A percentile compares a stretch with the other conserved stretches of the same genome.
Conservation (phyloP, 2,797 vertebrate species). For the Leuciscus waleckii region DNA sequence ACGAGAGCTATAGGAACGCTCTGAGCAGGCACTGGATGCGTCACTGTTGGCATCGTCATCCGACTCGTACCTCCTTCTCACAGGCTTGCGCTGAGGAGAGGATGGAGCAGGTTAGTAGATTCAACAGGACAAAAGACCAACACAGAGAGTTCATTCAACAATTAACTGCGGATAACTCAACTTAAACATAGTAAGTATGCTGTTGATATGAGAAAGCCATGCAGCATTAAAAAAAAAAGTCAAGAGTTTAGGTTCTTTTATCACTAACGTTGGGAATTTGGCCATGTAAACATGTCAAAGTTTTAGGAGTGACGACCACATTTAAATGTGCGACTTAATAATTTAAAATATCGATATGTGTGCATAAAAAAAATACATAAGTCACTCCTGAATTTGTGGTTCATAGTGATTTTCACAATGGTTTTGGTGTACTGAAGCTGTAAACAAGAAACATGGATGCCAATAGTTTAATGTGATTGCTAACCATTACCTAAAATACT, state of each 20-base stretch:
- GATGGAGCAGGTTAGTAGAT: constrained; percentile 5
- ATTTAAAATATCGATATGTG: neutral
- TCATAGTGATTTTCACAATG: no score
- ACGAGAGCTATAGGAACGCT: constrained; percentile 92
- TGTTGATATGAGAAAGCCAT: constrained; percentile 64
- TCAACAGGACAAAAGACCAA: constrained; percentile 3
- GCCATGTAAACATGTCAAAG: neutral
- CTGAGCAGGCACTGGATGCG: constrained; percentile 94
- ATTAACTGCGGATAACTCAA: constrained; percentile 37
- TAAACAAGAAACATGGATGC: neutral
- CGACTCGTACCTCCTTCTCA: constrained; percentile 90
- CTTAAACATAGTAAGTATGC: neutral
- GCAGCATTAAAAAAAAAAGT: constrained; percentile 50
- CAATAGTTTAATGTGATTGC: neutral
- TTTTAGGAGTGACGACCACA: neutral
- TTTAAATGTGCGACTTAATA: neutral
- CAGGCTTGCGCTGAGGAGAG: constrained; percentile 86
- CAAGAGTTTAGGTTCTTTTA: neutral
- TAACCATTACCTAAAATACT: neutral
- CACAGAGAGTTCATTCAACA: constrained; percentile 5
- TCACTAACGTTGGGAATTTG: neutral
- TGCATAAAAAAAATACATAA: neutral
- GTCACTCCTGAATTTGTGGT: neutral
- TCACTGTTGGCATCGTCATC: constrained; percentile 96
- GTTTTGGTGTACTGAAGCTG: neutral